phyloP scores from a whole-genome alignment of 2,888 invertebrate species.

The Nymphalis polychloros region DNA sequence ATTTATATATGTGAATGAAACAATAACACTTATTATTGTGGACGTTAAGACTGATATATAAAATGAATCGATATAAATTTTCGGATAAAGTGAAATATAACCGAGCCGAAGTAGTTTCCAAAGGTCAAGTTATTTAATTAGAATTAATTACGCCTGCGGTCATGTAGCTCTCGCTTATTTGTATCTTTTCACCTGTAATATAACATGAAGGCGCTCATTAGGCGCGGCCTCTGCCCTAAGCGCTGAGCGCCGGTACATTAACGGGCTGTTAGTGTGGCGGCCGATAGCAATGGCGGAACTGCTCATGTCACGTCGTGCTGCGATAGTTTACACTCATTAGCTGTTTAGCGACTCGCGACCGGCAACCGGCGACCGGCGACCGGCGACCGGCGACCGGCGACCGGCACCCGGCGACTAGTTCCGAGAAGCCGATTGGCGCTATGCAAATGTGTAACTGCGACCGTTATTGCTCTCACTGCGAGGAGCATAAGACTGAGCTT shows the following conservation, averaged over 20 bases:
- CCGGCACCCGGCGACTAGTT: constrained; percentile 8
- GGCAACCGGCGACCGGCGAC: constrained; percentile 8
- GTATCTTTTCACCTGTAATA: constrained; percentile 8
- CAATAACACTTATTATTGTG: too few relatives aligned
- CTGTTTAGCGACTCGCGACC: constrained; percentile 14
- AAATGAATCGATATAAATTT: not conserved
- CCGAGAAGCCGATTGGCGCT: constrained; percentile 32
- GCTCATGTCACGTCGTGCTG: constrained; percentile 26
- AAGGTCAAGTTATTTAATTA: constrained; percentile 10
- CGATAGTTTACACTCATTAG: constrained; percentile 36
- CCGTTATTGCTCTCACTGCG: constrained; percentile 11
- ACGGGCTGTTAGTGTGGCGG: constrained; percentile 4
- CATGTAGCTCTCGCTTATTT: not conserved
- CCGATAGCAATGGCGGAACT: constrained; percentile 15
- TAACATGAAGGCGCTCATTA: constrained; percentile 6
- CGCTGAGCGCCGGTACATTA: constrained; percentile 7
- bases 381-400: constrained; percentile 8
- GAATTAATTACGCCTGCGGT: constrained; percentile 9
- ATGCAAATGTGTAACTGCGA: constrained; percentile 40
- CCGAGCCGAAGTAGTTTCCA: not conserved
- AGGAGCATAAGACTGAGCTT: constrained; percentile 26
- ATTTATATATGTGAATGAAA: too few relatives aligned
- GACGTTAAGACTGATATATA: not conserved
- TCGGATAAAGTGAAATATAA: not conserved
- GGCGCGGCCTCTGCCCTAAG: constrained; percentile 13